Conservation (phyloP, 2,797 vertebrate genomes). For the Rallus crepitans region DNA sequence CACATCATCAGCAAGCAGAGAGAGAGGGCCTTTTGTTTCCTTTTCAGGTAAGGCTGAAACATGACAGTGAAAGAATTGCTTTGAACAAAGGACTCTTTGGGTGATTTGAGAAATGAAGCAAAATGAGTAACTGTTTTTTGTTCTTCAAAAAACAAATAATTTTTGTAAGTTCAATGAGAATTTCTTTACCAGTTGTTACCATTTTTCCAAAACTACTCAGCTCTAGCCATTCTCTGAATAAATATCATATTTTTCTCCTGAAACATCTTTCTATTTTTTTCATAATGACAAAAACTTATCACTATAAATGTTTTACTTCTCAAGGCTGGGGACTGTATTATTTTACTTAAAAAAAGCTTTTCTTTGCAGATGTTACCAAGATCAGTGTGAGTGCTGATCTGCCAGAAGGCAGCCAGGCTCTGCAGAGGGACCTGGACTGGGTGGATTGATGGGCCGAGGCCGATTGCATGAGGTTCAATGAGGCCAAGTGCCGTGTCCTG, state of each 20-base stretch:
- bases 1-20: neutral
- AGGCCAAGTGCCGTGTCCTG: too few relatives aligned
- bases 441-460: too few relatives aligned
- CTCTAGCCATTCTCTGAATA: neutral
- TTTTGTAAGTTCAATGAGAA: neutral
- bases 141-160: neutral
- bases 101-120: neutral
- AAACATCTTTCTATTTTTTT: neutral
- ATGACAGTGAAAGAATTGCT: neutral
- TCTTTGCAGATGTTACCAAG: neutral
- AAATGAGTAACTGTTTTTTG: neutral
- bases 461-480: too few relatives aligned
- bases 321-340: neutral
- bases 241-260: neutral
- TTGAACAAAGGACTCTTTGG: neutral
- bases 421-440: too few relatives aligned
- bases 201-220: neutral
- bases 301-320: neutral
- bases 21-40: neutral
- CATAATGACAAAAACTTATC: neutral
- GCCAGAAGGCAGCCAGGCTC: too few relatives aligned
- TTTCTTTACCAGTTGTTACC: neutral
- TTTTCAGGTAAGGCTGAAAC: neutral
- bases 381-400: too few relatives aligned
- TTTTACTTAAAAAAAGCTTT: neutral